Evolutionary conservation across 1,140 invertebrate genomes (phyloP).

Genomic region (Drosophila fuyamai): DNA sequence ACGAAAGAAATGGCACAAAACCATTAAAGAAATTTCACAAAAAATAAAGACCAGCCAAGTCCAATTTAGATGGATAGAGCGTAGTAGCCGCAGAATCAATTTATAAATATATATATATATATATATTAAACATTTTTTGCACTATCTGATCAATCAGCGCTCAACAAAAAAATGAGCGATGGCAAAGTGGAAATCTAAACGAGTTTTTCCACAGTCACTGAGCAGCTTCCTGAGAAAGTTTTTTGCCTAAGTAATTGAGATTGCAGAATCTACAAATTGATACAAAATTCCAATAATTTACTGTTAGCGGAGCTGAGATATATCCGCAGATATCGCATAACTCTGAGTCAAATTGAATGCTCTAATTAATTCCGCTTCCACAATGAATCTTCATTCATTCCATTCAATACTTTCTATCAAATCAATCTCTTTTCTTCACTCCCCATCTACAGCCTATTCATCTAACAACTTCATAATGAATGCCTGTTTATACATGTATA

Average conservation of each 20-base stretch:
- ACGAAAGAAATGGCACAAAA: slow-evolving; percentile 62
- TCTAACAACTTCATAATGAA: slow-evolving; percentile 28
- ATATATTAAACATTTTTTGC: slow-evolving; percentile 31
- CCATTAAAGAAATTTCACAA: slow-evolving; percentile 60
- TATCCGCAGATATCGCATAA: slow-evolving; percentile 29
- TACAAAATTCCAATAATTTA: slow-evolving; percentile 46
- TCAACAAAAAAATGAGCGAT: slow-evolving; percentile 33
- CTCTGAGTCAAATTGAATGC: slow-evolving; percentile 24
- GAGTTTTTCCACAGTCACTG: slow-evolving; percentile 46
- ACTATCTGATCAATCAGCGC: slow-evolving; percentile 40
- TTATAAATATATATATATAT: slow-evolving; percentile 34
- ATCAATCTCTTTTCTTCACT: slow-evolving; percentile 29
- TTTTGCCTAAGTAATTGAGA: slow-evolving; percentile 51
- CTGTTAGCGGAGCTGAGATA: slow-evolving; percentile 20
- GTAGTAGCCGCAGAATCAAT: slow-evolving; percentile 47
- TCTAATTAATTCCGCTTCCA: slow-evolving; percentile 40
- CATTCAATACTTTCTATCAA: slow-evolving; percentile 40
- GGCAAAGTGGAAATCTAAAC: slow-evolving; percentile 38
- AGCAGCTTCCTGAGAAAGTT: slow-evolving; percentile 47
- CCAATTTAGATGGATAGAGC: slow-evolving; percentile 42
- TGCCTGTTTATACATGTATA: slow-evolving; percentile 36
- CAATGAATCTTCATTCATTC: slow-evolving; percentile 37
- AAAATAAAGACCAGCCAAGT: slow-evolving; percentile 25
- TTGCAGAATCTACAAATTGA: slow-evolving; percentile 52
- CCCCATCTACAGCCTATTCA: slow-evolving; percentile 26